These are phyloP conservation scores for Coecobrya sp. DNA, from an alignment of 2,888 invertebrate species.

Conservation along the genomic window DNA sequence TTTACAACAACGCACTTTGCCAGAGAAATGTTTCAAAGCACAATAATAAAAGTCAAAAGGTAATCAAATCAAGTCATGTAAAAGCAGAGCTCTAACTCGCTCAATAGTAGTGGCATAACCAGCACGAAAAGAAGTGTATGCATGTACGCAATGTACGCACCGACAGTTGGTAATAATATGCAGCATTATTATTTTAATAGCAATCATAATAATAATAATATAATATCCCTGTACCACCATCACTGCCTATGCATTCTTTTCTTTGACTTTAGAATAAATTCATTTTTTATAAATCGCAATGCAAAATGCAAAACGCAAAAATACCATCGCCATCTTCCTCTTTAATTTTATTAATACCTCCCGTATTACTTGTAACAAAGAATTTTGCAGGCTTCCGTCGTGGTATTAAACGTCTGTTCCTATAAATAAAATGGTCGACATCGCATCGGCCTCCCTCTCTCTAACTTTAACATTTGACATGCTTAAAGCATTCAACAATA, in stretches of 20 bases:
- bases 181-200: conserved; percentile 23
- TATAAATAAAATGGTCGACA: background rate
- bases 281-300: too few relatives aligned
- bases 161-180: conserved; percentile 4
- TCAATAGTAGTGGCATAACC: background rate
- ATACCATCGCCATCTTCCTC: too few relatives aligned
- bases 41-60: conserved; percentile 43
- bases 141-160: background rate
- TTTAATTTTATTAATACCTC: background rate
- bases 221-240: background rate
- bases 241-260: background rate
- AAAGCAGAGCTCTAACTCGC: conserved; percentile 2
- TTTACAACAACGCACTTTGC: conserved; percentile 7
- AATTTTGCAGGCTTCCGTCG: background rate
- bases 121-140: background rate
- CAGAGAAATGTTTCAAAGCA: conserved; percentile 1
- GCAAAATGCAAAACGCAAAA: too few relatives aligned
- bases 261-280: too few relatives aligned
- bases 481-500: background rate
- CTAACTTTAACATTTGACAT: background rate
- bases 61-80: conserved; percentile 49
- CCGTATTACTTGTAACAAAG: background rate
- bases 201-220: conserved; percentile 9
- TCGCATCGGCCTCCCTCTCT: background rate
- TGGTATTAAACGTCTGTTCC: background rate